Evolutionary conservation across 2,113 vertebrate genomes (phyloP), one percentile per base, ranked within the genome.

Genomic region (Setophaga kirtlandii): DNA sequence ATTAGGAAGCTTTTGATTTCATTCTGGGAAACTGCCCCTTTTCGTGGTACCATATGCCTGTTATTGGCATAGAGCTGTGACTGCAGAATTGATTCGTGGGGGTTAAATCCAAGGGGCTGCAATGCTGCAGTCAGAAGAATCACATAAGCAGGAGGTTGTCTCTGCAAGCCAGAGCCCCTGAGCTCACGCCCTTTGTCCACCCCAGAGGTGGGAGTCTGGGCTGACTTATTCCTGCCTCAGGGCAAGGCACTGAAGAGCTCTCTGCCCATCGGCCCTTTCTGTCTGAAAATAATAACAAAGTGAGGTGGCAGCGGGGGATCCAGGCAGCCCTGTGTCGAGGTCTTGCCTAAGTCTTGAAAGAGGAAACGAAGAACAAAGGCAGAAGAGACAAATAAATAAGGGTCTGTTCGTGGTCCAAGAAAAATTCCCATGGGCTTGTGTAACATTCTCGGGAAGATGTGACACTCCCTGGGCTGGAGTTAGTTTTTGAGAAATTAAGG

Each of bases 291-390:
- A 89, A 83, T 90, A 89, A 90, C 81, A 39, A 79, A 95, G 89
- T 63, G 75, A 83, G 80, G 78, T 56, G 94, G 64, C 93, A 96
- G 95, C 31, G 0, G 90, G 88, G 63, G 81, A 81, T 58, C 89
- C 83, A 64, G 90, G 91, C 92, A 11, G 86, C 83, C 49, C 91
- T 87, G 71, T 83, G 86, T 90, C 1, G 62, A 74, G 86, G 76
- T 91, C 90, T 96, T 93, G 94, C 93, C 50, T 93, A 87, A 96
- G 91, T 70, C 94, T 83, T 95, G 92, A 91, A 89, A 89, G 93
- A 95, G 97, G 97, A 97, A 97, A 79, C 96, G 69, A 92, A 93
- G 95, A 97, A 97, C 94, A 97, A 97, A 97, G 75, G 93, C 90
- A 94, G 78, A 92, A 89, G 93, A 95, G 86, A 92, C 92, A 97